A percentile compares a stretch with the other conserved stretches of the same genome.
Conservation (phyloP, 2,113 vertebrate genomes). For the Excalfactoria chinensis region DNA sequence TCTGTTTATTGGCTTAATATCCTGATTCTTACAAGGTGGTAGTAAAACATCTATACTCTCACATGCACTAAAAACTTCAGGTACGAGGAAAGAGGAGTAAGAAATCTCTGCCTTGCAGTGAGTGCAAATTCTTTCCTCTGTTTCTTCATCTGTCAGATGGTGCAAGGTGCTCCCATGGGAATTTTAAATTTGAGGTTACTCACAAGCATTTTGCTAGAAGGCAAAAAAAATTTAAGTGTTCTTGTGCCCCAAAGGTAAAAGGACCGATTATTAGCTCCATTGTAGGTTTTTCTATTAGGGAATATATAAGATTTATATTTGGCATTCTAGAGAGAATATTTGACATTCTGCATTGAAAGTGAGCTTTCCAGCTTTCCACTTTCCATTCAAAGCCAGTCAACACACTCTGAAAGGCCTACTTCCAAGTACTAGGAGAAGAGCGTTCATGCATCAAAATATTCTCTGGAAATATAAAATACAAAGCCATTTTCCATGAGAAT, state of each 20-base stretch:
- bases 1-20: neutral
- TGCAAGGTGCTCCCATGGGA: neutral
- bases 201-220: neutral
- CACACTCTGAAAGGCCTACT: neutral
- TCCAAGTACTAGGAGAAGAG: rapidly evolving
- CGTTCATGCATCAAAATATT: neutral
- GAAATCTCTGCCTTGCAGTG: neutral
- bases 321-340: neutral
- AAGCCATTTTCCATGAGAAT: neutral
- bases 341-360: neutral
- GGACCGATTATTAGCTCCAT: neutral
- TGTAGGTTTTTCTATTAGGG: neutral
- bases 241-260: neutral
- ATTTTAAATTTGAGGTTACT: neutral
- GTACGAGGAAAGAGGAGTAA: rapidly evolving
- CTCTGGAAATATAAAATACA: neutral
- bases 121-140: neutral
- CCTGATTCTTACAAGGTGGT: neutral
- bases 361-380: rapidly evolving
- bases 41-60: neutral
- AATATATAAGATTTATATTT: neutral
- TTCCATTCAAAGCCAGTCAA: neutral
- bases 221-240: neutral
- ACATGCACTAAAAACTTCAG: neutral
- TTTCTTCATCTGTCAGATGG: neutral